phyloP scores from a whole-genome alignment of 2,797 vertebrate species.

The Tympanoctomys barrerae region DNA sequence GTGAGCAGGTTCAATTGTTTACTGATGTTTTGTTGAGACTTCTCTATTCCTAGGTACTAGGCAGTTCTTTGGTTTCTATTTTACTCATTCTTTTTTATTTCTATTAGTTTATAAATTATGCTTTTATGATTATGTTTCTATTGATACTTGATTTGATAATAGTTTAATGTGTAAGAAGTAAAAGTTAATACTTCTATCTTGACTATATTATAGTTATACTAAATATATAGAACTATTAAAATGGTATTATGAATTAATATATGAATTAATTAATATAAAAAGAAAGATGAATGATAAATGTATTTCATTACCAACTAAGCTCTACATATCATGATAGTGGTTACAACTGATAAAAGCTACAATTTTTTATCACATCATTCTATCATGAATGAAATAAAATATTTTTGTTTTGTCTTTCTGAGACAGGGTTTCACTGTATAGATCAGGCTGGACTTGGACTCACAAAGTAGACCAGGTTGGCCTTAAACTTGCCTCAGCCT shows the following conservation, averaged over 20 bases:
- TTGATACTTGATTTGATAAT: not conserved
- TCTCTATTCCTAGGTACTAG: not conserved
- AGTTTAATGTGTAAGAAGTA: not conserved
- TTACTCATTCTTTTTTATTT: not conserved
- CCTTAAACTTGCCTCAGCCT: too few species aligned
- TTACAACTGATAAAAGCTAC: not conserved
- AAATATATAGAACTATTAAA: not conserved
- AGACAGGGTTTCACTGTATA: too few species aligned
- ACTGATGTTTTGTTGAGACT: not conserved
- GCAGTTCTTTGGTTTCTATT: not conserved
- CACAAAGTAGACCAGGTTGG: too few species aligned
- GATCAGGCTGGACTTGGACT: too few species aligned
- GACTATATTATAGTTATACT: not conserved
- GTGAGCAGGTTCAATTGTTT: not conserved
- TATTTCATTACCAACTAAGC: not conserved
- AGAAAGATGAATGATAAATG: not conserved
- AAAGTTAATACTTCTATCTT: not conserved
- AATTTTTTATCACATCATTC: not conserved
- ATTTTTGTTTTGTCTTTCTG: too few species aligned
- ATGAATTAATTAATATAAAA: not conserved
- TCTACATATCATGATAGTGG: not conserved
- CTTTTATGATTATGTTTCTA: too few species aligned
- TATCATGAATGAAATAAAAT: not conserved
- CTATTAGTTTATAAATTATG: too few species aligned
- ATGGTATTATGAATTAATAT: not conserved